phyloP scores from a whole-genome alignment of 1,140 invertebrate species.

The Drosophila ohnishii region DNA sequence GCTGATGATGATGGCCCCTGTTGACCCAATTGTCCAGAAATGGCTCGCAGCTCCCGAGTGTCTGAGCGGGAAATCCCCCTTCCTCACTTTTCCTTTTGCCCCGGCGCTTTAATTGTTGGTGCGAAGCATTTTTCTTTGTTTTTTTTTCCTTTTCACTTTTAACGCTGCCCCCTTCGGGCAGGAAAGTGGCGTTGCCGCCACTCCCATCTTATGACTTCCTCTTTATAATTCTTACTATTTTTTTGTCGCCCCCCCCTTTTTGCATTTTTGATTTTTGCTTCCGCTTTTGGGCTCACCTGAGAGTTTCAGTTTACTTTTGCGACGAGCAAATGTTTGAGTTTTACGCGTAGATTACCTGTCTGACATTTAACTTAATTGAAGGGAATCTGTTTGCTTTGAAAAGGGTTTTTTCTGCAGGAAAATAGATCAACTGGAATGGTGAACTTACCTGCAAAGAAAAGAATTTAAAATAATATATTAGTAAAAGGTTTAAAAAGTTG shows the following conservation, averaged over 20 bases:
- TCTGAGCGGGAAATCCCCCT: slow-evolving; percentile 7
- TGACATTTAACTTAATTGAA: slow-evolving; percentile 29
- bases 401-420: not conserved
- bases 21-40: slow-evolving; percentile 71
- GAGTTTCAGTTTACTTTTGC: slow-evolving; percentile 24
- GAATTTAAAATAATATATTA: not conserved
- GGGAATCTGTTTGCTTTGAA: not conserved
- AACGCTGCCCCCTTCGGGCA: slow-evolving; percentile 19
- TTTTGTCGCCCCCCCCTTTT: slow-evolving; percentile 17
- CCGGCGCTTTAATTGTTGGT: slow-evolving; percentile 38
- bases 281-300: slow-evolving; percentile 21
- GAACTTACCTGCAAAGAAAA: slow-evolving; percentile 61
- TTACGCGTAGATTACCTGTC: slow-evolving; percentile 30
- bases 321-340: slow-evolving; percentile 60
- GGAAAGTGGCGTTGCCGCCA: slow-evolving; percentile 17
- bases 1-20: slow-evolving; percentile 50
- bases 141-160: slow-evolving; percentile 44
- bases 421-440: not conserved
- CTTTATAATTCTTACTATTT: slow-evolving; percentile 3
- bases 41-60: slow-evolving; percentile 30
- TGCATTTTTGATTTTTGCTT: slow-evolving; percentile 62
- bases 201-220: slow-evolving; percentile 8
- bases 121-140: slow-evolving; percentile 46
- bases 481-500: not conserved
- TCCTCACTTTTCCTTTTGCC: slow-evolving; percentile 9